phyloP scores from a whole-genome alignment of 1,140 invertebrate species.

The Saccostrea glomerata region DNA sequence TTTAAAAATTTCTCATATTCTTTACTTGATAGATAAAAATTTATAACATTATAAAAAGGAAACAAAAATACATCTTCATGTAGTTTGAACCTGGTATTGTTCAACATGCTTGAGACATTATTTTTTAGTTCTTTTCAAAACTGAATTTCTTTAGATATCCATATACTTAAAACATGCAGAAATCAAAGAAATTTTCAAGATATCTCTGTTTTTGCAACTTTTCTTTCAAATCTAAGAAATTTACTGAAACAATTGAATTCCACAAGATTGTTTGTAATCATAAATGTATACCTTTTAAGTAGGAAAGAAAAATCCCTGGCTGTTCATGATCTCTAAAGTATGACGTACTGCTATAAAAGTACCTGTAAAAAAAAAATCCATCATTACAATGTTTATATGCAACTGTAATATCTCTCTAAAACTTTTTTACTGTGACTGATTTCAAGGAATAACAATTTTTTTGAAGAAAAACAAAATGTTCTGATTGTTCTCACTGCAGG shows the following conservation, averaged over 20 bases:
- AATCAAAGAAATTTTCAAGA: too few species aligned
- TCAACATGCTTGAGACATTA: too few species aligned
- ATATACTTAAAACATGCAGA: too few species aligned
- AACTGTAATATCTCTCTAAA: background rate
- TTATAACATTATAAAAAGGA: too few species aligned
- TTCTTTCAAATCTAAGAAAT: too few species aligned
- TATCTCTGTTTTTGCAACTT: too few species aligned
- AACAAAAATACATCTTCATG: too few species aligned
- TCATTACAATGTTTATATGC: background rate
- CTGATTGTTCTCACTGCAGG: constrained; percentile 78
- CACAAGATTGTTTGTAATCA: background rate
- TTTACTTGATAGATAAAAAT: too few species aligned
- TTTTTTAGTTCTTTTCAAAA: too few species aligned
- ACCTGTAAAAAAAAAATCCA: constrained; percentile 50
- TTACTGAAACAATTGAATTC: too few species aligned
- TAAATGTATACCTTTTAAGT: constrained; percentile 65
- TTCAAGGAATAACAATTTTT: background rate
- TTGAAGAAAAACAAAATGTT: background rate
- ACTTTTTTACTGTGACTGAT: background rate
- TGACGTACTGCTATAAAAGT: constrained; percentile 66
- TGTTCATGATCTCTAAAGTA: constrained; percentile 74
- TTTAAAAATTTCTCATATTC: background rate
- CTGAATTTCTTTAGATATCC: too few species aligned
- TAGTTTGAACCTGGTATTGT: too few species aligned
- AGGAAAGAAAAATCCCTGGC: constrained; percentile 71